Conservation (phyloP, 2,113 vertebrate species). For the Coryphaenoides rupestris region DNA sequence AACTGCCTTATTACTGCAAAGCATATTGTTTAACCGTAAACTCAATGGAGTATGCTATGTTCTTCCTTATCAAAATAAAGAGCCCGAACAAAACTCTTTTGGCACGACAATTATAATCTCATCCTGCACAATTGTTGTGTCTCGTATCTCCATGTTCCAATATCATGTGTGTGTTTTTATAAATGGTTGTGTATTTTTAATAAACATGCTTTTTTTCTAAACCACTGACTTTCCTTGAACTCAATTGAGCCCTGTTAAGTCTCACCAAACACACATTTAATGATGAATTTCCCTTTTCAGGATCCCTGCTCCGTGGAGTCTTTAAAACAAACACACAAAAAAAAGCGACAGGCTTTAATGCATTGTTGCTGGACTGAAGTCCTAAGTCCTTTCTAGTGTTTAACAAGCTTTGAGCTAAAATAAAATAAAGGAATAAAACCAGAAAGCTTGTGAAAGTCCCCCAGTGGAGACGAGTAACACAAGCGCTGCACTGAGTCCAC, state of each 20-base stretch:
- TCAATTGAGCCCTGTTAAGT: no score
- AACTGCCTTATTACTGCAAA: no score
- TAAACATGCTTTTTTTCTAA: constrained; percentile 66
- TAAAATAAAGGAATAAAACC: constrained; percentile 66
- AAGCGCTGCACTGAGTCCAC: no score
- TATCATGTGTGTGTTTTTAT: constrained; percentile 57
- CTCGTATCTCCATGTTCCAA: constrained; percentile 14
- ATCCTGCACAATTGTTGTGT: not conserved
- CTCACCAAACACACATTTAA: no score
- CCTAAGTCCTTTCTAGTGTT: constrained; percentile 80
- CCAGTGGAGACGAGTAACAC: no score
- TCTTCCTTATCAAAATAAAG: constrained; percentile 15
- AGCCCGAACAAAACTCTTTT: constrained; percentile 33
- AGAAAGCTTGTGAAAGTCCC: constrained; percentile 67
- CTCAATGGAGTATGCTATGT: constrained; percentile 14
- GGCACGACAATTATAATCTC: not conserved
- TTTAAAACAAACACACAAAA: no score
- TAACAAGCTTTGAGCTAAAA: constrained; percentile 77
- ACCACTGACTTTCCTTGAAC: not conserved
- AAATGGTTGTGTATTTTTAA: constrained; percentile 64
- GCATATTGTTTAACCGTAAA: no score
- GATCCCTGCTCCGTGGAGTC: constrained; percentile 71
- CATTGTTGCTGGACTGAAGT: constrained; percentile 73
- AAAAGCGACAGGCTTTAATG: constrained; percentile 81
- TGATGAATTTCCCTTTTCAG: constrained; percentile 17